Conservation (phyloP, 2,113 vertebrate species). For the Phodopus roborovskii region DNA sequence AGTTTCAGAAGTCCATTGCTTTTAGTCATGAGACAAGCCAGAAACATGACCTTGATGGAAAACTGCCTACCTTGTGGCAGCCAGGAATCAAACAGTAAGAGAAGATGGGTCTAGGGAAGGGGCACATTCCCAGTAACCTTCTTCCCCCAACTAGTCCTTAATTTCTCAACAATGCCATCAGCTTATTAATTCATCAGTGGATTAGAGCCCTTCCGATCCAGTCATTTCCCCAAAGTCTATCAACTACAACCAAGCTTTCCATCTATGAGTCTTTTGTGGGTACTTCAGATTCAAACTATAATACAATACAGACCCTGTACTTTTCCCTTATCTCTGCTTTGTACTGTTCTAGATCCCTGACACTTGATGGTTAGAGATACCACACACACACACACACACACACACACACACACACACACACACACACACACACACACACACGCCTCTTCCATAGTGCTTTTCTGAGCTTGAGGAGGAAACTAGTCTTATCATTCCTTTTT, state of each 20-base stretch:
- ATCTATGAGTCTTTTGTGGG: background rate
- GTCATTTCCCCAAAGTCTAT: background rate
- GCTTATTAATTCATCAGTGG: background rate
- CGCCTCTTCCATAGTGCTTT: background rate
- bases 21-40: background rate
- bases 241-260: background rate
- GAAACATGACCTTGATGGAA: background rate
- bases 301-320: background rate
- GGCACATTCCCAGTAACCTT: background rate
- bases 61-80: background rate
- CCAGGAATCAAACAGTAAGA: background rate
- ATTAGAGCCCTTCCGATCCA: background rate
- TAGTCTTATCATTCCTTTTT: background rate
- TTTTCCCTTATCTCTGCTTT: background rate
- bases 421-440: background rate
- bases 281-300: background rate
- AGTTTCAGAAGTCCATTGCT: background rate
- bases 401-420: no score
- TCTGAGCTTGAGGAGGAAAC: background rate
- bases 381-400: background rate
- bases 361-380: background rate
- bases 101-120: no score
- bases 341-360: background rate
- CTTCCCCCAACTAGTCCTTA: no score
- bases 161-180: background rate